A percentile compares a stretch with the other conserved stretches of the same genome.
phyloP scores from a whole-genome alignment of 2,113 vertebrate species.

The Dicerorhinus sumatrensis region DNA sequence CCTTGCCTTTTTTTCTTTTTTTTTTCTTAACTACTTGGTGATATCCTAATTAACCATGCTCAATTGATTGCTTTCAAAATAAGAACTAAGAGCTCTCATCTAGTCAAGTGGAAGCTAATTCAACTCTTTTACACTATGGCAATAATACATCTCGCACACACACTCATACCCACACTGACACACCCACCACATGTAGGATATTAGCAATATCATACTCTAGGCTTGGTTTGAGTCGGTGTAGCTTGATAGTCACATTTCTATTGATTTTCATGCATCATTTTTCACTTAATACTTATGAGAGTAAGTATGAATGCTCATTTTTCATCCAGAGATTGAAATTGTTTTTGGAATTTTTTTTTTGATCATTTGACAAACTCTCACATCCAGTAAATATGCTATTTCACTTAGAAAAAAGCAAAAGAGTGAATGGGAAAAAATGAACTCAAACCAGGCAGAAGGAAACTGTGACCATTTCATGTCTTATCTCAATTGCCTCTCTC shows the following conservation, averaged over 20 bases:
- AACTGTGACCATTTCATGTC: conserved; percentile 38
- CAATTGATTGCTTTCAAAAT: conserved; percentile 81
- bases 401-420: conserved; percentile 35
- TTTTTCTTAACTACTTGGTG: conserved; percentile 66
- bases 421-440: conserved; percentile 27
- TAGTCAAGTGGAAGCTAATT: conserved; percentile 80
- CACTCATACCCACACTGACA: background rate
- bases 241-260: background rate
- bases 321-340: conserved; percentile 43
- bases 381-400: conserved; percentile 40
- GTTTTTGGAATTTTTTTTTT: background rate
- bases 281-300: background rate
- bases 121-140: conserved; percentile 70
- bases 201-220: background rate
- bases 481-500: conserved; percentile 18
- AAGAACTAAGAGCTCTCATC: conserved; percentile 77
- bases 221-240: background rate
- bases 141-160: conserved; percentile 36
- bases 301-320: conserved; percentile 7
- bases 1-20: background rate
- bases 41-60: conserved; percentile 78
- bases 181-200: background rate
- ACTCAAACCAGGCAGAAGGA: conserved; percentile 46
- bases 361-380: conserved; percentile 46
- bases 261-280: conserved; percentile 32